These are phyloP conservation scores for Hipparchia sbordonii DNA, from an alignment of 2,888 invertebrate species.

Conservation along the genomic window DNA sequence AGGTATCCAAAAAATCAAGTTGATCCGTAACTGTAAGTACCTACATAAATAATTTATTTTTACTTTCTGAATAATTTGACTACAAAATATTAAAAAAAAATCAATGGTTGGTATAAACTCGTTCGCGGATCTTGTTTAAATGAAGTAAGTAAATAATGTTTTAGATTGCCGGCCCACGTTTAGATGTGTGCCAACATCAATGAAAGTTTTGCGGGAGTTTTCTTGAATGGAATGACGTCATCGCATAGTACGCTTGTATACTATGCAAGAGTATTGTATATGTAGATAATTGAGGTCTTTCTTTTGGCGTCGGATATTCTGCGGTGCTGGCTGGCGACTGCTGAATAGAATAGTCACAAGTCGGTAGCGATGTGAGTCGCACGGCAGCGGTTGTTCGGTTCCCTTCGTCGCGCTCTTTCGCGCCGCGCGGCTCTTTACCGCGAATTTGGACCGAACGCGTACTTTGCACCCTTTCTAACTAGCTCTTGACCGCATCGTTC, in stretches of 20 bases:
- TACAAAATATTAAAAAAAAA: too few relatives aligned
- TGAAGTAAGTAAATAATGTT: neutral
- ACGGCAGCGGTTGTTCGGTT: slow-evolving; percentile 60
- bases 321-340: slow-evolving; percentile 43
- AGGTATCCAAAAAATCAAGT: too few relatives aligned
- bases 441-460: slow-evolving; percentile 71
- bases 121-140: neutral
- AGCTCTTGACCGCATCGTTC: slow-evolving; percentile 43
- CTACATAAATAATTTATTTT: neutral
- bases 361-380: slow-evolving; percentile 81
- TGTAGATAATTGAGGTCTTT: slow-evolving; percentile 71
- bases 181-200: slow-evolving; percentile 49
- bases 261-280: slow-evolving; percentile 45
- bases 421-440: slow-evolving; percentile 65
- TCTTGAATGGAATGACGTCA: slow-evolving; percentile 79
- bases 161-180: slow-evolving; percentile 20
- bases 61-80: too few relatives aligned
- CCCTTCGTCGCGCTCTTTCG: slow-evolving; percentile 67
- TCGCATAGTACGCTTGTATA: slow-evolving; percentile 49
- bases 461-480: slow-evolving; percentile 56
- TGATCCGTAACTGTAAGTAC: too few relatives aligned
- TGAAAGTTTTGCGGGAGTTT: slow-evolving; percentile 60
- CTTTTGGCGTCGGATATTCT: slow-evolving; percentile 70
- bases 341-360: slow-evolving; percentile 73
- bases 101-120: neutral